These are phyloP conservation scores for Alcis repandata DNA, from an alignment of 2,888 invertebrate genomes.

Conservation along the genomic window DNA sequence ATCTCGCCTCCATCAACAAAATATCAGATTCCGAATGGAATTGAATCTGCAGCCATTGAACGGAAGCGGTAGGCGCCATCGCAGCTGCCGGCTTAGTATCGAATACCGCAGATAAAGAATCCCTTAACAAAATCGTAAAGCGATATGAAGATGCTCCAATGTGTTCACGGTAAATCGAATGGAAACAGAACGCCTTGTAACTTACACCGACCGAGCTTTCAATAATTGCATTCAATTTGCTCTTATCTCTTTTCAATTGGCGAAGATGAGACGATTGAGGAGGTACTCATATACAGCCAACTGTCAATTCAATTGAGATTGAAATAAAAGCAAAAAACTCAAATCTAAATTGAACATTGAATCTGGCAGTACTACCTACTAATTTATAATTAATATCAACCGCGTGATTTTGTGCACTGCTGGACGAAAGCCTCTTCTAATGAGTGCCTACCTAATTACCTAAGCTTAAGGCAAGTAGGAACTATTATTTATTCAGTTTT, in stretches of 20 bases:
- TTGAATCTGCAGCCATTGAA: slow-evolving; percentile 71
- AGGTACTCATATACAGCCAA: slow-evolving; percentile 17
- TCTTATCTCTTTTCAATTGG: slow-evolving; percentile 57
- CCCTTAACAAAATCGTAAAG: slow-evolving; percentile 77
- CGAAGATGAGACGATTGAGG: slow-evolving; percentile 36
- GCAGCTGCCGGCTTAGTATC: slow-evolving; percentile 77
- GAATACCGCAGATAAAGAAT: slow-evolving; percentile 76
- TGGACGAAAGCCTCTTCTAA: no score
- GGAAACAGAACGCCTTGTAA: slow-evolving; percentile 78
- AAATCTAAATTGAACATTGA: background rate
- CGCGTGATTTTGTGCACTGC: no score
- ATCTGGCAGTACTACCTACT: no score
- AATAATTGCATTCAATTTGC: slow-evolving; percentile 69
- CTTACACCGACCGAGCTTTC: slow-evolving; percentile 67
- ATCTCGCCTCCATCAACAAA: slow-evolving; percentile 82
- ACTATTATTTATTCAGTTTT: no score
- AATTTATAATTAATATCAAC: no score
- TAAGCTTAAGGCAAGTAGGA: no score
- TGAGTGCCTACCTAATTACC: no score
- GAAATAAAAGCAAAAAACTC: background rate
- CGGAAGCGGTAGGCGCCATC: slow-evolving; percentile 82
- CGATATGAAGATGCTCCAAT: slow-evolving; percentile 71
- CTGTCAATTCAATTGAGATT: slow-evolving; percentile 17
- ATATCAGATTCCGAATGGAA: slow-evolving; percentile 76
- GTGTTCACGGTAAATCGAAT: slow-evolving; percentile 82